Evolutionary conservation across 2,888 invertebrate genomes (phyloP).

Genomic region (Achlya flavicornis): DNA sequence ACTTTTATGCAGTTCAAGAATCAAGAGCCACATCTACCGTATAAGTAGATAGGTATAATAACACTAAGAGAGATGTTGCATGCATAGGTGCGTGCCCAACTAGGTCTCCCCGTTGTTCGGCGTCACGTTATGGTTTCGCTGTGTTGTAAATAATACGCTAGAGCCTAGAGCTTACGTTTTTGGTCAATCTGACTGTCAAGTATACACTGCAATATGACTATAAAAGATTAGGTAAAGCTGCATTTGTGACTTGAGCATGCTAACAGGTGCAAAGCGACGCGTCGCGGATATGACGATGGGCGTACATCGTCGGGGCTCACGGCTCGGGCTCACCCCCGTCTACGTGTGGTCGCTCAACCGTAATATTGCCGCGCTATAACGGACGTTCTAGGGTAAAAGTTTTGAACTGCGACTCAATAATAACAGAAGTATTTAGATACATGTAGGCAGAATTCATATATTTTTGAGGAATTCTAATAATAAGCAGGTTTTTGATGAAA

Average conservation of each 20-base stretch:
- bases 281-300: background rate
- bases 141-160: background rate
- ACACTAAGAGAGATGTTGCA: background rate
- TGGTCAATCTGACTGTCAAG: background rate
- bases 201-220: background rate
- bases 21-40: background rate
- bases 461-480: too few species aligned
- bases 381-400: background rate
- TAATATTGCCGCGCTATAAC: constrained; percentile 5
- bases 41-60: background rate
- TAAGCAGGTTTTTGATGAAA: too few species aligned
- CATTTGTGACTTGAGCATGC: background rate
- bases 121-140: constrained; percentile 4
- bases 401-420: background rate
- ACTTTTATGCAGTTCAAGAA: background rate
- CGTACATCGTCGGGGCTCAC: background rate
- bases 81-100: constrained; percentile 47
- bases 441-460: too few species aligned
- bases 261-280: background rate
- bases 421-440: too few species aligned
- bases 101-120: constrained; percentile 58
- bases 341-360: background rate
- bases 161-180: background rate
- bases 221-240: too few species aligned
- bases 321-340: background rate